Percentiles rank a stretch among this genome's conserved stretches.
Evolutionary conservation across 1,140 invertebrate species (phyloP).

Genomic region (Temnothorax longispinosus): DNA sequence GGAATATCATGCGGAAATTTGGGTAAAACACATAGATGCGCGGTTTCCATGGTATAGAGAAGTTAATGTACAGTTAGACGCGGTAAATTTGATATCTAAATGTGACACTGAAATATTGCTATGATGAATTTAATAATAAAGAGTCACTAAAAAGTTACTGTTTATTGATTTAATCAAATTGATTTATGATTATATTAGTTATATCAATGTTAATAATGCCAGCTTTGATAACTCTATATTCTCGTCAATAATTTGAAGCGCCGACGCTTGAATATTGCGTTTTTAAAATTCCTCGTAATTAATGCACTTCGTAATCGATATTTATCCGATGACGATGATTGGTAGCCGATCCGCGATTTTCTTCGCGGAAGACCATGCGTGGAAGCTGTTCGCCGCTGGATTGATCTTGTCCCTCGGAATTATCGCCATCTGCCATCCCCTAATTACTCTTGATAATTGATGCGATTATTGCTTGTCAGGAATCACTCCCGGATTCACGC

Average conservation of each 20-base stretch:
- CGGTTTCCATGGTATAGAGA: not conserved
- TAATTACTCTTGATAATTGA: slow-evolving; percentile 66
- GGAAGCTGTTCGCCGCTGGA: not conserved
- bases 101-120: not conserved
- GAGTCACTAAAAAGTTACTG: not conserved
- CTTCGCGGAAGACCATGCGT: not conserved
- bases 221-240: not conserved
- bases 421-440: slow-evolving; percentile 27
- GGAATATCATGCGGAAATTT: not conserved
- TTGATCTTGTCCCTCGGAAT: not conserved
- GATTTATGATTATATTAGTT: not conserved
- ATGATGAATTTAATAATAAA: slow-evolving; percentile 2
- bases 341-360: not conserved
- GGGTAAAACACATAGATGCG: not conserved
- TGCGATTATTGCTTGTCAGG: slow-evolving; percentile 36
- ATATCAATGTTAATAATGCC: not conserved
- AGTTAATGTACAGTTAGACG: not conserved
- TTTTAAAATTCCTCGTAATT: not conserved
- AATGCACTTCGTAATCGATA: not conserved
- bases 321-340: not conserved
- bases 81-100: slow-evolving; percentile 17
- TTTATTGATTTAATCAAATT: slow-evolving; percentile 12
- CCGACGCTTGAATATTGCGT: not conserved
- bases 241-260: not conserved
- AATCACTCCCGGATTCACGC: not conserved